Evolutionary conservation across 2,888 invertebrate genomes (phyloP), one percentile per base, ranked within the genome.

Genomic region (Cryptophagus acutangulus): DNA sequence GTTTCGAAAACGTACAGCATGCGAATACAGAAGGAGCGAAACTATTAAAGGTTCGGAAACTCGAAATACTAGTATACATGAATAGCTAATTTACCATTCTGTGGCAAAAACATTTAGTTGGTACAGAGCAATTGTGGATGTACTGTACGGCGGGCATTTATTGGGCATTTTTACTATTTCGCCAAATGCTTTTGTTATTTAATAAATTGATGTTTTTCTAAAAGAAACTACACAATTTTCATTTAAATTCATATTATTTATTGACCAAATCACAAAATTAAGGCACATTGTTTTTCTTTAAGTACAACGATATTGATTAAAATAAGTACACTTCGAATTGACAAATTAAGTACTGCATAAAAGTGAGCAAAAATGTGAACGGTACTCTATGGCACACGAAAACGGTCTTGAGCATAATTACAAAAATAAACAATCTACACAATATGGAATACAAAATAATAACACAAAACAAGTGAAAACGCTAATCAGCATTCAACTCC

Each of bases 1-100:
- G 91, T 96, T 8, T 90, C 92, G 8, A 82, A 85, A 69, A 83
- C 93, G 0, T 95, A 95, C 67, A 82, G 86, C 45, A 79, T 76
- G 66, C 79, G 95, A 62, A 75, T 96, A 57, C 87, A 91, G 65
- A 76, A 82, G 52, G 95, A 95, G 71, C 75, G 81, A 44, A 51
- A 52, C 47, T n/a, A n/a, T n/a, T n/a, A n/a, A n/a, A n/a, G n/a
- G n/a, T n/a, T n/a, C n/a, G n/a, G n/a, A n/a, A n/a, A n/a, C n/a
- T n/a, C n/a, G n/a, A n/a, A n/a, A n/a, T n/a, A n/a, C n/a, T n/a
- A n/a, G n/a, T n/a, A n/a, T n/a, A n/a, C n/a, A n/a, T n/a, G n/a
- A n/a, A n/a, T n/a, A n/a, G n/a, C n/a, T n/a, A n/a, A n/a, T n/a
- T n/a, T n/a, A n/a, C n/a, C n/a, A n/a, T n/a, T n/a, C n/a, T n/a